Base-by-base conservation (phyloP, 2,113 vertebrate genomes). In the Indicator maculatus region DNA sequence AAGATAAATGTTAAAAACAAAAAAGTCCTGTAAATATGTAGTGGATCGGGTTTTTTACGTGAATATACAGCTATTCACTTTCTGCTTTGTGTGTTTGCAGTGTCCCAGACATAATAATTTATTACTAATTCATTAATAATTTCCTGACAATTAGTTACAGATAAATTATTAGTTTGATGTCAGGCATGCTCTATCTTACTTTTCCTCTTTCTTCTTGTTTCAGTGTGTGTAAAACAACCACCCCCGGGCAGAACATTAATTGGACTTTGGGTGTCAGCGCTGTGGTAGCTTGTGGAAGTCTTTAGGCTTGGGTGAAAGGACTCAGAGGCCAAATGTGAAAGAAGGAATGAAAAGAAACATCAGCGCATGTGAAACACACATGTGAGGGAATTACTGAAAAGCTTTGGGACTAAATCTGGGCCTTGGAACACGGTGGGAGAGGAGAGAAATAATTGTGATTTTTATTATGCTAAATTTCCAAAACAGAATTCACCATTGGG, bases 41-140 rank as follows among this genome's bases (percentile, higher is more conserved):
- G 30, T 18, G 18, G 19, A 26, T 1, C 1, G 18, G 27, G 4
- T 19, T 1, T 5, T 33, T 59, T 74, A 30, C 1, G 0, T 67
- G 28, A 39, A 45, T 30, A 50, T 45, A 23, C 27, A 88, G 9
- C 23, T 52, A 55, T 81, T 93, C 45, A 30, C 23, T 61, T 74
- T 84, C 53, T 86, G 72, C 53, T 91, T 90, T 79, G 21, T 17
- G 50, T 86, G 28, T 64, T 61, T 65, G 20, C 47, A 65, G 47
- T 74, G 63, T 27, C 52, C 17, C 31, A 88, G 33, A 38, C 6
- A 47, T 47, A 44, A 60, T 50, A 52, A 55, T 50, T 26, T 52
- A 23, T 52, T 52, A 52, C 12, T 24, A 23, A 11, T 50, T 50
- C 47, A 50, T 50, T 23, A 50, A 3, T 38, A 3, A 11, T 61